Conservation (phyloP, 1,140 invertebrate species). For the Diploscapter pachys region DNA sequence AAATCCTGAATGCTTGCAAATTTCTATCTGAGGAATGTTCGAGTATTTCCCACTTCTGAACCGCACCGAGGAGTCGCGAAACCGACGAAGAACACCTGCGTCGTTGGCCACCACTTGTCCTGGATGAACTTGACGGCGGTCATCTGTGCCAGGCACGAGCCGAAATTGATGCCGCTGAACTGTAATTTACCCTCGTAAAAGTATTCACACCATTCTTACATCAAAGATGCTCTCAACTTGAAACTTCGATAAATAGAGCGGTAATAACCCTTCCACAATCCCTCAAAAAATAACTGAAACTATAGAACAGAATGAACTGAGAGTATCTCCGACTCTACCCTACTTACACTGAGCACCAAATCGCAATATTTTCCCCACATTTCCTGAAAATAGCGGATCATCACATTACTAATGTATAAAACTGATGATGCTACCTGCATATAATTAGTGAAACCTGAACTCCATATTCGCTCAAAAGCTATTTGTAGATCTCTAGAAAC, state of each 20-base stretch:
- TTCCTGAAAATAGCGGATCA: not conserved
- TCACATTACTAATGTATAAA: too few relatives aligned
- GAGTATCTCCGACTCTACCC: not conserved
- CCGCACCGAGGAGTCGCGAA: constrained; percentile 16
- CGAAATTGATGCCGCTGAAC: constrained; percentile 17
- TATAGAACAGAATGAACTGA: not conserved
- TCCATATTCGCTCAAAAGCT: constrained; percentile 19
- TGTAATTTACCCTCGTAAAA: not conserved
- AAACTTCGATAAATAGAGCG: too few relatives aligned
- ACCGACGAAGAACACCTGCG: constrained; percentile 12
- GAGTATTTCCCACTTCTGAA: constrained; percentile 2
- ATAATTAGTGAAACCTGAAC: constrained; percentile 7
- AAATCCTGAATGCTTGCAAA: constrained; percentile 7
- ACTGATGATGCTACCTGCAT: not conserved
- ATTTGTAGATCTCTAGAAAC: constrained; percentile 7
- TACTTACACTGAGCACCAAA: not conserved
- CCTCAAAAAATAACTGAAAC: too few relatives aligned
- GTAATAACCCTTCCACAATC: too few relatives aligned
- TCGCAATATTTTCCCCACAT: constrained; percentile 15
- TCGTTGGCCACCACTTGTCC: constrained; percentile 14
- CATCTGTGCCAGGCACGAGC: constrained; percentile 14
- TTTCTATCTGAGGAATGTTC: not conserved
- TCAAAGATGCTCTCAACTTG: too few relatives aligned
- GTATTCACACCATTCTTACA: too few relatives aligned
- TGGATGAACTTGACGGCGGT: constrained; percentile 11